These are phyloP conservation scores for Drosophila birchii DNA, from an alignment of 2,888 invertebrate species.

Conservation along the genomic window DNA sequence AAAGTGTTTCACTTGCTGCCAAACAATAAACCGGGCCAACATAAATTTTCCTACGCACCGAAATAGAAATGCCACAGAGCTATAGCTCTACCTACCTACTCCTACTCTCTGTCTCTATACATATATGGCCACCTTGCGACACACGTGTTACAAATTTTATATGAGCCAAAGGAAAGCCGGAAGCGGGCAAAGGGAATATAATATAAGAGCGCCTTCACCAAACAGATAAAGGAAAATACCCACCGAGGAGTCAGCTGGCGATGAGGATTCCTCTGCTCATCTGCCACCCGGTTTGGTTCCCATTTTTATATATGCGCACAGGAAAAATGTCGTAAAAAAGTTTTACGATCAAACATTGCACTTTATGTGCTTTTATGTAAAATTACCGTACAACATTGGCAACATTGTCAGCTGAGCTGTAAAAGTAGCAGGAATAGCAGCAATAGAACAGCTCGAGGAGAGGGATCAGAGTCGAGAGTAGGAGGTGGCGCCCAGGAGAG, in stretches of 20 bases:
- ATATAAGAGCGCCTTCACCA: slow-evolving; percentile 65
- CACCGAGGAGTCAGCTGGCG: slow-evolving; percentile 44
- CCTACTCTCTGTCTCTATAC: slow-evolving; percentile 1
- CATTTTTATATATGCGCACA: slow-evolving; percentile 74
- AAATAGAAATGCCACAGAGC: slow-evolving; percentile 30
- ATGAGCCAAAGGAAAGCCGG: slow-evolving; percentile 61
- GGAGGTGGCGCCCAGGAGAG: slow-evolving; percentile 44
- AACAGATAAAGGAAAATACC: slow-evolving; percentile 76
- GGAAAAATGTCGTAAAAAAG: slow-evolving; percentile 82
- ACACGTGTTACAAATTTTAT: slow-evolving; percentile 81
- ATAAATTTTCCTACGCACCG: slow-evolving; percentile 68
- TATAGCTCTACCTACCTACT: slow-evolving; percentile 3
- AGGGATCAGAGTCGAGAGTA: slow-evolving; percentile 43
- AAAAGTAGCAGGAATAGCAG: slow-evolving; percentile 69
- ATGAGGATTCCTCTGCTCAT: slow-evolving; percentile 9
- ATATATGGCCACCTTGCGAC: slow-evolving; percentile 41
- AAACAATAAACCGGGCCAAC: slow-evolving; percentile 73
- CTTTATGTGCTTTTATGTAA: slow-evolving; percentile 82
- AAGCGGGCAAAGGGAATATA: slow-evolving; percentile 43
- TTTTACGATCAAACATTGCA: slow-evolving; percentile 82
- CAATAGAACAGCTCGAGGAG: slow-evolving; percentile 39
- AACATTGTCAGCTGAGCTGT: slow-evolving; percentile 80
- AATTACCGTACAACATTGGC: slow-evolving; percentile 79
- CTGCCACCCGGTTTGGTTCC: slow-evolving; percentile 34
- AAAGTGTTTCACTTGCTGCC: slow-evolving; percentile 80